These are phyloP conservation scores for Vollenhovia emeryi DNA, from an alignment of 1,140 invertebrate genomes.

Conservation along the genomic window DNA sequence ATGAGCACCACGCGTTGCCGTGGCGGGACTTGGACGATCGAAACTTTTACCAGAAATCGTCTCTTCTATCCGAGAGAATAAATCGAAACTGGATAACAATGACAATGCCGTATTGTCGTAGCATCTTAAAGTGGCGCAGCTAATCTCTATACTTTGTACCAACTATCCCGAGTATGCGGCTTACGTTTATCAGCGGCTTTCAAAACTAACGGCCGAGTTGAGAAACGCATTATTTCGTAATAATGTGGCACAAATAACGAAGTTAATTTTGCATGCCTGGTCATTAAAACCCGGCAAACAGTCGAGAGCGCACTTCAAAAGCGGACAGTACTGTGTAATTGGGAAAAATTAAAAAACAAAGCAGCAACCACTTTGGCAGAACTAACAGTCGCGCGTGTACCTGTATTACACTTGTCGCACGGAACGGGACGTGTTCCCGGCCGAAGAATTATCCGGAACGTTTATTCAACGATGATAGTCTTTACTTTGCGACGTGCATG, in stretches of 20 bases:
- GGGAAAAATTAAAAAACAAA: slow-evolving; percentile 69
- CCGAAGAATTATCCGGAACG: slow-evolving; percentile 28
- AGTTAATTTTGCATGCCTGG: slow-evolving; percentile 67
- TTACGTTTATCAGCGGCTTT: slow-evolving; percentile 3
- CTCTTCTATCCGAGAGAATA: background rate
- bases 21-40: background rate
- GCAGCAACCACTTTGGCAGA: slow-evolving; percentile 51
- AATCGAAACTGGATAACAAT: slow-evolving; percentile 1
- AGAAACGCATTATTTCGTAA: slow-evolving; percentile 35
- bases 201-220: slow-evolving; percentile 28
- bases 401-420: slow-evolving; percentile 1
- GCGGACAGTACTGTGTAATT: slow-evolving; percentile 62
- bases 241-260: slow-evolving; percentile 65
- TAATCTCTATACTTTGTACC: background rate
- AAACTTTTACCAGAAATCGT: background rate
- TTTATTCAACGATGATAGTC: slow-evolving; percentile 52
- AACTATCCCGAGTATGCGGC: background rate
- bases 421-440: background rate
- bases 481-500: background rate
- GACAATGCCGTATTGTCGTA: background rate
- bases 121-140: background rate
- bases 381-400: slow-evolving; percentile 57
- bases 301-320: slow-evolving; percentile 63
- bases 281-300: slow-evolving; percentile 70
- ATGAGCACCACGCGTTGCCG: background rate